Evolutionary conservation across 2,797 vertebrate genomes (phyloP), one percentile per base, ranked within the genome.

Genomic region (Epinephelus awoara): DNA sequence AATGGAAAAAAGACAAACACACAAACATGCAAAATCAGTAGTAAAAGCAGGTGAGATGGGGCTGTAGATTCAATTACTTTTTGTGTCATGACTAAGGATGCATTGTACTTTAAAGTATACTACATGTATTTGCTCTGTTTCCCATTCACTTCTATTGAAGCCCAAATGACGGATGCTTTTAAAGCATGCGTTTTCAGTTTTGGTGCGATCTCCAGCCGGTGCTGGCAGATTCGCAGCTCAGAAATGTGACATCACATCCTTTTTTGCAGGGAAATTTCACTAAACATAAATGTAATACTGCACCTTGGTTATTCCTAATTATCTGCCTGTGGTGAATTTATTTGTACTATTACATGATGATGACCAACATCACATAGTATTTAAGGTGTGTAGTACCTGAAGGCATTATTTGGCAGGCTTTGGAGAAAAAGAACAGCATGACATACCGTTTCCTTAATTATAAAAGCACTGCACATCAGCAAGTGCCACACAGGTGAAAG

Each of bases 341-440:
- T 52, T 29, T 72, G 4, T 23, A 42, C 42, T n/a, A 40, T 69
- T 12, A 57, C 25, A 71, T 57, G 40, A 77, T 23, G 52, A 66
- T 67, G 52, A 71, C 15, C 7, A 19, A 94, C 89, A 93, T 93
- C 92, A 94, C 90, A 90, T 86, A 89, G 93, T 88, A 74, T 65
- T 89, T 75, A 85, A 84, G 66, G 42, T 6, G 62, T 94, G 75
- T 87, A 94, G 94, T 97, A 97, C 97, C 97, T 97, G 96, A 95
- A 96, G 91, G 94, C 94, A 94, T 96, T 96, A 95, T 95, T 96
- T 94, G 96, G 96, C 90, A 96, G 94, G 96, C 97, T 97, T 97
- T 95, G 93, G 93, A 82, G 61, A 52, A 74, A 88, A 85, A 82
- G 40, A 88, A 85, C 57, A 85, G 44, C 17, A 79, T 79, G 66